Conservation (phyloP, 1,140 invertebrate species). For the Leptonema lineaticorne region DNA sequence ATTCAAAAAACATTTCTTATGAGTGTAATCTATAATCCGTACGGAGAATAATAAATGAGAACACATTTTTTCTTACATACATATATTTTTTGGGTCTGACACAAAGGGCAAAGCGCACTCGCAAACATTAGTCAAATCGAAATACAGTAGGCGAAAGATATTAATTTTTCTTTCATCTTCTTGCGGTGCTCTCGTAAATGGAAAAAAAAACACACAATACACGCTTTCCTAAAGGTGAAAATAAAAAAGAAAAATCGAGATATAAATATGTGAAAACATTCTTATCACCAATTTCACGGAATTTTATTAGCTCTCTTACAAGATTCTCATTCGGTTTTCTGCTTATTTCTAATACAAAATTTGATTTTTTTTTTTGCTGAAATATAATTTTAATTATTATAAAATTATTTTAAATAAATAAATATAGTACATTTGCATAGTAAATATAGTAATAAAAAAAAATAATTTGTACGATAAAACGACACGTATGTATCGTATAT, state of each 20-base stretch:
- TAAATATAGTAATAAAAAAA: neutral
- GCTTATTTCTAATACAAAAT: no score
- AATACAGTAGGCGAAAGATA: constrained; percentile 6
- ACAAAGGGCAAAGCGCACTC: constrained; percentile 20
- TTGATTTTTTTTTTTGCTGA: no score
- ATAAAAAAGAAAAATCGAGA: neutral
- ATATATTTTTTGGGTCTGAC: constrained; percentile 13
- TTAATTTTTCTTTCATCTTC: constrained; percentile 20
- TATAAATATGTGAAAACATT: neutral
- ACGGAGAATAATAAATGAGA: constrained; percentile 21
- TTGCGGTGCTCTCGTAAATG: neutral
- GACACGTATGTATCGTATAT: neutral
- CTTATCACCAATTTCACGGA: neutral
- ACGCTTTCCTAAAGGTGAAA: neutral
- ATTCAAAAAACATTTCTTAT: constrained; percentile 1
- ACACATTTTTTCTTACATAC: constrained; percentile 21
- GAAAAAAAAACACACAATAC: neutral
- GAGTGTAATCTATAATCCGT: constrained; percentile 5
- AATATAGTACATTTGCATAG: neutral
- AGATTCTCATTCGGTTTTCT: no score
- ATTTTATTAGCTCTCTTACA: no score
- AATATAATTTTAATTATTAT: no score
- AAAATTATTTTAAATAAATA: no score
- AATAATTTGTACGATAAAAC: no score
- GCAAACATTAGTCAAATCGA: constrained; percentile 25